These are phyloP conservation scores for Venusia cambrica DNA, from an alignment of 2,888 invertebrate genomes.

Conservation along the genomic window DNA sequence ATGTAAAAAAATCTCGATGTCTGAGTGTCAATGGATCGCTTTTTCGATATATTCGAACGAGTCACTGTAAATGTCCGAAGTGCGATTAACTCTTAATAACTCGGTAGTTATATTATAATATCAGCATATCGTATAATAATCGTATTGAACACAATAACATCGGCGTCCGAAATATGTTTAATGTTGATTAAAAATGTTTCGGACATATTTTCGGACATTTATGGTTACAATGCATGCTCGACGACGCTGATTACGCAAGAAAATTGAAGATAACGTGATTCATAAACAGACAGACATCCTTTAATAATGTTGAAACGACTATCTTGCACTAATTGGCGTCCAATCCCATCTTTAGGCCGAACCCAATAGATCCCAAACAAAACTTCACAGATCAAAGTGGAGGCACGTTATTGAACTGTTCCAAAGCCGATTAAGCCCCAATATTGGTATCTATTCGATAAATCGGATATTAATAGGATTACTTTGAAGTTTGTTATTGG, in stretches of 20 bases:
- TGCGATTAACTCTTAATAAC: too few species aligned
- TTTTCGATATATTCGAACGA: constrained; percentile 48
- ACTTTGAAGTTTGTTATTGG: constrained; percentile 17
- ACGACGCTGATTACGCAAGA: constrained; percentile 59
- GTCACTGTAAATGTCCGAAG: too few species aligned
- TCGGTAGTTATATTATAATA: too few species aligned
- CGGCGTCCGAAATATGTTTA: too few species aligned
- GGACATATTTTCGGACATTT: too few species aligned
- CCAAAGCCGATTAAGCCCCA: constrained; percentile 13
- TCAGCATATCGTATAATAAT: too few species aligned
- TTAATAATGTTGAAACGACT: constrained; percentile 14
- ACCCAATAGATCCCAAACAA: constrained; percentile 20
- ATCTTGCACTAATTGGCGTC: constrained; percentile 34
- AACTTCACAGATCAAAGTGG: constrained; percentile 14
- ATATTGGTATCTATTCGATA: constrained; percentile 7
- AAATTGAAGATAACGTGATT: constrained; percentile 31
- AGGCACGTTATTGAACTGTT: constrained; percentile 10
- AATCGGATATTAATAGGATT: constrained; percentile 6
- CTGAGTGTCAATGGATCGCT: constrained; percentile 75
- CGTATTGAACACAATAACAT: too few species aligned
- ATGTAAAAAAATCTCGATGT: constrained; percentile 55
- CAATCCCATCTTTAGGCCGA: constrained; percentile 23
- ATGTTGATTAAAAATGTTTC: too few species aligned
- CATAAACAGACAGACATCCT: constrained; percentile 44
- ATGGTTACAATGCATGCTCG: constrained; percentile 65